These are phyloP conservation scores for Apotomis betuletana DNA, from an alignment of 2,888 invertebrate species.

Conservation along the genomic window DNA sequence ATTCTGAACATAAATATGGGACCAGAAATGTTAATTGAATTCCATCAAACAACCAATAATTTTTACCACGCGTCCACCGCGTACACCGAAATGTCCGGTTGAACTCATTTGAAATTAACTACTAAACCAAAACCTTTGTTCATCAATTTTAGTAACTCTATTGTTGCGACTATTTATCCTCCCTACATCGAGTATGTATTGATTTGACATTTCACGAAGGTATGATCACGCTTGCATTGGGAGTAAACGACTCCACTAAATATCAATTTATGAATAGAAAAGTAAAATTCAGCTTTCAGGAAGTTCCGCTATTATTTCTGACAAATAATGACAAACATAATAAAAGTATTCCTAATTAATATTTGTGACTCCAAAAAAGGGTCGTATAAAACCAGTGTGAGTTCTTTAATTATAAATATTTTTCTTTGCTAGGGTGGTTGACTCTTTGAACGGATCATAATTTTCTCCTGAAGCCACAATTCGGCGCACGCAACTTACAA, in stretches of 20 bases:
- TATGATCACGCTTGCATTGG: slow-evolving; percentile 12
- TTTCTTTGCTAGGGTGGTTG: slow-evolving; percentile 48
- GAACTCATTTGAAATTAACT: slow-evolving; percentile 26
- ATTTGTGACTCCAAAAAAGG: too few species aligned
- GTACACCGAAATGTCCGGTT: slow-evolving; percentile 20
- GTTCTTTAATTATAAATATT: neutral
- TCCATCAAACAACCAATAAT: slow-evolving; percentile 2
- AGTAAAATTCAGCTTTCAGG: neutral
- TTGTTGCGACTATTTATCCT: neutral
- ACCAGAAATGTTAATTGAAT: neutral
- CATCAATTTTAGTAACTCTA: slow-evolving; percentile 20
- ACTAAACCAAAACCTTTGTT: slow-evolving; percentile 24
- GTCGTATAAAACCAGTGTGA: neutral
- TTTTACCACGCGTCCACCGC: slow-evolving; percentile 13
- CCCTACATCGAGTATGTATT: slow-evolving; percentile 32
- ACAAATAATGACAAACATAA: too few species aligned
- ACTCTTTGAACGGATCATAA: slow-evolving; percentile 53
- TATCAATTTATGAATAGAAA: neutral
- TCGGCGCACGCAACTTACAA: slow-evolving; percentile 63
- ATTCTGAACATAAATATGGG: slow-evolving; percentile 2
- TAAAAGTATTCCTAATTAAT: too few species aligned
- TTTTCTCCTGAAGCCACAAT: slow-evolving; percentile 68
- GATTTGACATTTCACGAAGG: slow-evolving; percentile 46
- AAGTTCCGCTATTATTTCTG: too few species aligned
- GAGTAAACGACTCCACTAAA: slow-evolving; percentile 2